Percentiles rank a stretch among this genome's conserved stretches.
Evolutionary conservation across 2,113 vertebrate genomes (phyloP).

Genomic region (Reinhardtius hippoglossoides): DNA sequence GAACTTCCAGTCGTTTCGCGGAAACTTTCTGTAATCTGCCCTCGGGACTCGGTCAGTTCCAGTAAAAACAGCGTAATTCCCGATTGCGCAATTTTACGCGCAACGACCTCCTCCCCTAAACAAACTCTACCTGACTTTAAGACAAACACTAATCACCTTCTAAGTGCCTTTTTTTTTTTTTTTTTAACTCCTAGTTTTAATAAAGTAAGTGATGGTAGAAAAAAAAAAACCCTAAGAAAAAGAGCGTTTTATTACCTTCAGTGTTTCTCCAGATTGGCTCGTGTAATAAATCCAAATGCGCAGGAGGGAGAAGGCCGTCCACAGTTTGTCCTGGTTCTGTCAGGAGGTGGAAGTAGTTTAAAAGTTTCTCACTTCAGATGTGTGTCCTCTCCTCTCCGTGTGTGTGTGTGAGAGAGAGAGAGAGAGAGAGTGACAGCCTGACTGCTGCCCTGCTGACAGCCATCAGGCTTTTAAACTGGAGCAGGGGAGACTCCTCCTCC

Average conservation of each 20-base stretch:
- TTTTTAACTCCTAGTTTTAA: background rate
- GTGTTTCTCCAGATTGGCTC: conserved; percentile 15
- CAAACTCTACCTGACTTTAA: background rate
- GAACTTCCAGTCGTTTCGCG: conserved; percentile 45
- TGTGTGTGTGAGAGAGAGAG: background rate
- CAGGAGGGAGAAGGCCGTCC: background rate
- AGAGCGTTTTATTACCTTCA: conserved; percentile 55
- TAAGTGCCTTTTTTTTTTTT: too few relatives aligned
- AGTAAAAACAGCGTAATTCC: conserved; percentile 69
- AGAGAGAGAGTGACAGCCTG: background rate
- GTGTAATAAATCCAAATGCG: conserved; percentile 49
- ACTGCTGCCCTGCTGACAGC: background rate
- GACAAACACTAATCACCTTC: background rate
- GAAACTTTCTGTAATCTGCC: conserved; percentile 62
- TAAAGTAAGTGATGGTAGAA: too few relatives aligned
- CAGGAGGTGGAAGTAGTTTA: background rate
- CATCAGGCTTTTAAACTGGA: background rate
- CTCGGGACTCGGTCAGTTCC: conserved; percentile 72
- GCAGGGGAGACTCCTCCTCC: background rate
- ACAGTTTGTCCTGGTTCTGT: conserved; percentile 2
- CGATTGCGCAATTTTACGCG: conserved; percentile 54
- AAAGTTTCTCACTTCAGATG: background rate
- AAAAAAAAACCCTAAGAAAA: background rate
- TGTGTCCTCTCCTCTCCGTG: background rate
- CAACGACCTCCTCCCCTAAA: conserved; percentile 5